A percentile compares a stretch with the other conserved stretches of the same genome.
Evolutionary conservation across 2,797 vertebrate genomes (phyloP).

Genomic region (Sarcoramphus papa): DNA sequence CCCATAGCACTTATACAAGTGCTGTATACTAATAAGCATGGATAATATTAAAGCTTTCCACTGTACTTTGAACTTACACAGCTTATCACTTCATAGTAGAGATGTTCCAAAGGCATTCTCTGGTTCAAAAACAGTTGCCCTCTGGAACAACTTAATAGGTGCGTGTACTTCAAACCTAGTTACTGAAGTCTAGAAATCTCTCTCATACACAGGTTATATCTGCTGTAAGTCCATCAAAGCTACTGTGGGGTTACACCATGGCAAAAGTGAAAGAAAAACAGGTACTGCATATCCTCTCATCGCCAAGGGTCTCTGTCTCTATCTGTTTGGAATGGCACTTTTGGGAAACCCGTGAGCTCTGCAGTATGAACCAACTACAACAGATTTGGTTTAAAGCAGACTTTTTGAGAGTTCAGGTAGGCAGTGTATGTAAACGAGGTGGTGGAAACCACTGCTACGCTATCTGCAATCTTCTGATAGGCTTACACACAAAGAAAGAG

Average conservation of each 20-base stretch:
- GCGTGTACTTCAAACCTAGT: not conserved
- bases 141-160: not conserved
- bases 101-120: not conserved
- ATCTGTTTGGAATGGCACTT: not conserved
- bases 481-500: not conserved
- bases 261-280: not conserved
- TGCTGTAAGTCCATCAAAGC: not conserved
- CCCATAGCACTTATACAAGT: not conserved
- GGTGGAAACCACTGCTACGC: not conserved
- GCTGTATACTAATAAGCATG: not conserved
- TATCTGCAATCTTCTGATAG: not conserved
- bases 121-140: not conserved
- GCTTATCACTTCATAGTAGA: slow-evolving; percentile 3
- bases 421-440: not conserved
- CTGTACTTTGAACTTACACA: not conserved
- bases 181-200: not conserved
- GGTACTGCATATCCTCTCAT: not conserved
- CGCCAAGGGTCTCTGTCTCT: not conserved
- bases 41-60: not conserved
- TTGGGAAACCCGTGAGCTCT: not conserved
- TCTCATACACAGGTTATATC: not conserved
- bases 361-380: not conserved
- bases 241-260: not conserved
- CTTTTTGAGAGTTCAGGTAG: not conserved
- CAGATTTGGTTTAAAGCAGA: not conserved